Evolutionary conservation across 2,113 vertebrate genomes (phyloP), one percentile per base, ranked within the genome.

Genomic region (Sminthopsis crassicaudata): DNA sequence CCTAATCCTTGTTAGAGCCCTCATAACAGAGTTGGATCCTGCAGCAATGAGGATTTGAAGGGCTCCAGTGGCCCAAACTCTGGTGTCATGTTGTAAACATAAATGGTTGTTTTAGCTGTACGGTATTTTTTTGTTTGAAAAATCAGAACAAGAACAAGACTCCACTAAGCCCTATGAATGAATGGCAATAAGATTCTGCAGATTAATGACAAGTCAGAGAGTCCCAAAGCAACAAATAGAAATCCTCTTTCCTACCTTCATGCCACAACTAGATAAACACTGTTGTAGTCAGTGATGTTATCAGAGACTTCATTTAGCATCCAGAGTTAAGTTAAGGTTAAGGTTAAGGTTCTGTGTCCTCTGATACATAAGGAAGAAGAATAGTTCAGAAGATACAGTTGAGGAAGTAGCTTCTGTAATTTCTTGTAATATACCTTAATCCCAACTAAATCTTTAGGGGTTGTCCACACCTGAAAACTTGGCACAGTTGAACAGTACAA

Each of bases 81-180:
- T 91, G 97, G 96, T 94, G 48, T 93, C 1, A 25, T 90, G 52
- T 95, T 96, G 76, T 98, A 96, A 97, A 96, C 96, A 89, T 67
- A 95, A 97, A 95, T 95, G 26, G 95, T 94, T 96, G 14, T 84
- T 96, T 97, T 97, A 89, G n/a, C 53, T 97, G 90, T 22, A 46
- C 27, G 60, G 92, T 67, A 5, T 36, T 67, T 36, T 36, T 67
- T 67, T 67, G 11, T 36, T 95, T 94, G 24, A 96, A 94, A 98
- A 97, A 67, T 0, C 95, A 88, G 92, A 96, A 95, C 0, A 1
- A 94, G 94, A 92, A 76, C 92, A 96, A 97, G 25, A 30, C 89
- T 2, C 24, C 2, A 0, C 24, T 93, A 24, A 94, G 19, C 57
- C 50, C 94, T 89, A 52, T 26, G 57, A 26, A 14, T 95, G 52